Conservation (phyloP, 2,888 invertebrate genomes). For the Epinotia demarniana region DNA sequence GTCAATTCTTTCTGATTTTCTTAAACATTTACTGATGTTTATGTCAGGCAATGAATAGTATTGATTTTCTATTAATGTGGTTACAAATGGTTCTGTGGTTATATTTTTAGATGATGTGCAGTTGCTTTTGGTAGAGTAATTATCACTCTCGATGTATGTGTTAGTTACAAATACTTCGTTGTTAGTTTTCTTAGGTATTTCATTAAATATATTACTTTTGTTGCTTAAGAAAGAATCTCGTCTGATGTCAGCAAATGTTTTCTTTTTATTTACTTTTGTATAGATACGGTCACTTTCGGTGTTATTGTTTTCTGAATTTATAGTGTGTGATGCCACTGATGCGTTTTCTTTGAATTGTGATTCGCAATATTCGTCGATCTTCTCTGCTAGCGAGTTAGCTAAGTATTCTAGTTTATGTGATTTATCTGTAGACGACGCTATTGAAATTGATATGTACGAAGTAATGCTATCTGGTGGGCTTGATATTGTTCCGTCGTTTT, state of each 20-base stretch:
- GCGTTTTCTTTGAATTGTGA: constrained; percentile 74
- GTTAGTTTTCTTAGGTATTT: constrained; percentile 65
- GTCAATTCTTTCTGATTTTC: constrained; percentile 89
- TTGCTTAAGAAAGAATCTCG: constrained; percentile 71
- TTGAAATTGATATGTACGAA: constrained; percentile 82
- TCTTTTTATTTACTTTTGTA: constrained; percentile 79
- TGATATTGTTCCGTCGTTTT: constrained; percentile 80
- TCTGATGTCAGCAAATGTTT: constrained; percentile 83
- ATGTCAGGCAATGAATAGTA: constrained; percentile 90
- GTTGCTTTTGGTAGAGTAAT: constrained; percentile 70
- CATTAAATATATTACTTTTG: constrained; percentile 69
- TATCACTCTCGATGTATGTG: constrained; percentile 74
- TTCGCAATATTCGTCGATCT: constrained; percentile 83
- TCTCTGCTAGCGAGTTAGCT: constrained; percentile 81
- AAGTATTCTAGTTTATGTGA: constrained; percentile 81
- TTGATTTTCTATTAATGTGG: constrained; percentile 86
- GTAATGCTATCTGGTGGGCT: constrained; percentile 81
- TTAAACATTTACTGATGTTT: constrained; percentile 87
- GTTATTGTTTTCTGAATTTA: constrained; percentile 63
- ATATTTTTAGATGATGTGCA: constrained; percentile 77
- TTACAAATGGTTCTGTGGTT: constrained; percentile 80
- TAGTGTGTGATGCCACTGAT: constrained; percentile 63
- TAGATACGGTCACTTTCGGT: constrained; percentile 74
- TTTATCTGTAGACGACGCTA: constrained; percentile 79
- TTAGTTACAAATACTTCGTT: constrained; percentile 75